These are phyloP conservation scores for Erebia aethiops DNA, from an alignment of 2,888 invertebrate species.

Conservation along the genomic window DNA sequence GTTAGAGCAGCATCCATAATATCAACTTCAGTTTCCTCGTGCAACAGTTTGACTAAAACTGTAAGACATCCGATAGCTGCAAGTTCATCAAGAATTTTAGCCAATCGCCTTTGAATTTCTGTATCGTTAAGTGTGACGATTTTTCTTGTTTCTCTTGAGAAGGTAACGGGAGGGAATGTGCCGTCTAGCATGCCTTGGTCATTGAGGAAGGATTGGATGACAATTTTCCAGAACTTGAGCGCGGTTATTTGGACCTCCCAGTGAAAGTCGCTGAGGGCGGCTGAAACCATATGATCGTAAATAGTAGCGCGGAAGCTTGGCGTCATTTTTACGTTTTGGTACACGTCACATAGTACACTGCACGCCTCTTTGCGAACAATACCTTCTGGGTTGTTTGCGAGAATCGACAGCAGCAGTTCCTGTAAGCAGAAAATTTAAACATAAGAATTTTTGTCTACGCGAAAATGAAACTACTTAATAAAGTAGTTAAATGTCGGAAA, in stretches of 20 bases:
- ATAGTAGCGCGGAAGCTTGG: constrained; percentile 78
- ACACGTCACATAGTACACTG: constrained; percentile 85
- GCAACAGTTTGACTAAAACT: constrained; percentile 85
- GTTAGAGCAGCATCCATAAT: constrained; percentile 85
- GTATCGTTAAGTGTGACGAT: constrained; percentile 87
- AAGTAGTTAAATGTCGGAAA: too few species aligned
- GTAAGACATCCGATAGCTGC: constrained; percentile 87
- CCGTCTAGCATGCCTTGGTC: constrained; percentile 94
- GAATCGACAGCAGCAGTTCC: constrained; percentile 81
- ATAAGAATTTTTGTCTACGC: not conserved
- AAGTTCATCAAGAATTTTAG: constrained; percentile 86
- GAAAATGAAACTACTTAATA: not conserved
- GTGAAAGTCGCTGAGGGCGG: constrained; percentile 88
- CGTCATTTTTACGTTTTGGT: constrained; percentile 85
- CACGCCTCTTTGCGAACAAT: constrained; percentile 90
- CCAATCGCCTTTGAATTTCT: constrained; percentile 85
- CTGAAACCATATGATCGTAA: constrained; percentile 85
- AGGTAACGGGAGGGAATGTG: constrained; percentile 89
- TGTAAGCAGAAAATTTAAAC: constrained; percentile 48
- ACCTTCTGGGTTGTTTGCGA: constrained; percentile 88
- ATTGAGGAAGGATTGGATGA: constrained; percentile 85
- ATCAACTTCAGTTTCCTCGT: constrained; percentile 88
- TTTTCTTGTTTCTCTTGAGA: constrained; percentile 90
- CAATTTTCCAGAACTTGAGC: constrained; percentile 87
- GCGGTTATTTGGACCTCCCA: constrained; percentile 92